A percentile compares a stretch with the other conserved stretches of the same genome.
Evolutionary conservation across 2,888 invertebrate genomes (phyloP).

Genomic region (Volucella bombylans): DNA sequence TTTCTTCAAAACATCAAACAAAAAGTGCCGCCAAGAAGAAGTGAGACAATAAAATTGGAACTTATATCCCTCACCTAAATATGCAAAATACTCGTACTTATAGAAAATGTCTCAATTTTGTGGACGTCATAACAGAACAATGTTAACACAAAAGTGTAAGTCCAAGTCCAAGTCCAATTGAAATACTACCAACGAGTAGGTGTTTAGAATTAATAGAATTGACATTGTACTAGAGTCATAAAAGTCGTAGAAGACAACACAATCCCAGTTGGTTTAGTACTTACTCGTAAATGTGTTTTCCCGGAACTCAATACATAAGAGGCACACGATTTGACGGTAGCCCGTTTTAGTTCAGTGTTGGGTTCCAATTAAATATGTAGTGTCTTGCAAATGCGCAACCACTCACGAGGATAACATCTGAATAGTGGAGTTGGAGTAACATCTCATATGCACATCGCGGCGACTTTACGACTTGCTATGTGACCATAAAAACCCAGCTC

Average conservation of each 20-base stretch:
- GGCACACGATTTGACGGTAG: slow-evolving; percentile 66
- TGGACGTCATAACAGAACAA: slow-evolving; percentile 14
- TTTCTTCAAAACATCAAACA: slow-evolving; percentile 59
- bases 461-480: slow-evolving; percentile 71
- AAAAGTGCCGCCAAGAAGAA: slow-evolving; percentile 43
- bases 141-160: slow-evolving; percentile 2
- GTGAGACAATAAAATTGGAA: slow-evolving; percentile 53
- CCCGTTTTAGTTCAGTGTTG: slow-evolving; percentile 64
- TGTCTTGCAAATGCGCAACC: slow-evolving; percentile 49
- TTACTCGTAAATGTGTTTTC: slow-evolving; percentile 60
- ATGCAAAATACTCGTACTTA: slow-evolving; percentile 21
- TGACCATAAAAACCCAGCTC: slow-evolving; percentile 67
- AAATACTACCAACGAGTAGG: slow-evolving; percentile 9
- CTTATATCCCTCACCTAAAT: slow-evolving; percentile 35
- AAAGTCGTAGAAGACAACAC: slow-evolving; percentile 46
- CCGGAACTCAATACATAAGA: slow-evolving; percentile 55
- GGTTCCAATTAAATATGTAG: slow-evolving; percentile 64
- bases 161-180: neutral
- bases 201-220: slow-evolving; percentile 33
- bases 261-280: slow-evolving; percentile 6
- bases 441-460: slow-evolving; percentile 63
- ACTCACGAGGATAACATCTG: slow-evolving; percentile 62
- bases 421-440: slow-evolving; percentile 40
- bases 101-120: slow-evolving; percentile 70
- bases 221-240: slow-evolving; percentile 44